Percentiles rank a stretch among this genome's conserved stretches.
These are phyloP conservation scores for Tenthredo amoena DNA, from an alignment of 2,888 invertebrate genomes.

Conservation along the genomic window DNA sequence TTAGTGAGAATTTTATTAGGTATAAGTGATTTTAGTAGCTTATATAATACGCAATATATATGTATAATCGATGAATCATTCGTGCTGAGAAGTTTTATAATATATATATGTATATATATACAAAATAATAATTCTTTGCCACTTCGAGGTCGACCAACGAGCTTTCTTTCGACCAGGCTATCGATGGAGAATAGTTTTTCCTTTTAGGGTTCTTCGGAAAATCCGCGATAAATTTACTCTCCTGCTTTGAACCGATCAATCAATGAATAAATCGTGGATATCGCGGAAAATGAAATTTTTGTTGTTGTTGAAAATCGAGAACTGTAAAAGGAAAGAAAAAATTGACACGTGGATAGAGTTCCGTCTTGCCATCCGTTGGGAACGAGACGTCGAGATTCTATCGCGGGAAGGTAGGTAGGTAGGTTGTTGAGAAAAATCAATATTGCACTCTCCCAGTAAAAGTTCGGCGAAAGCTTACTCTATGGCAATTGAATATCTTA, in stretches of 20 bases:
- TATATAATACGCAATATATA: background rate
- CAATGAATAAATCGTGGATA: background rate
- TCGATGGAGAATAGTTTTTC: background rate
- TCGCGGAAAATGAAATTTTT: background rate
- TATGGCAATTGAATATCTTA: background rate
- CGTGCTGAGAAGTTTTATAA: no score
- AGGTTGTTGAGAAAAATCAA: constrained; percentile 1
- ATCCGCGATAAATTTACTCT: no score
- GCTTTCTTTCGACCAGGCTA: background rate
- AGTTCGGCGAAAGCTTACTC: background rate
- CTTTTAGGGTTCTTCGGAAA: no score
- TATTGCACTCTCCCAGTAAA: constrained; percentile 44
- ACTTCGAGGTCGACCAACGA: background rate
- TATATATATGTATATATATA: background rate
- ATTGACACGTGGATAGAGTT: background rate
- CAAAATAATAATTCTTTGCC: background rate
- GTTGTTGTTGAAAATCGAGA: no score
- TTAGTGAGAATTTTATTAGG: background rate
- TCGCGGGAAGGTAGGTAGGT: background rate
- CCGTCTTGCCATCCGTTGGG: constrained; percentile 8
- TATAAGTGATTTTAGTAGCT: background rate
- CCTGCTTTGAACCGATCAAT: no score
- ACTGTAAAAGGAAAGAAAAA: background rate
- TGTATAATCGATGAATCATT: background rate
- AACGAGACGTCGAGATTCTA: background rate